These are phyloP conservation scores for Microtus oregoni DNA, from an alignment of 2,113 vertebrate genomes.

Conservation along the genomic window DNA sequence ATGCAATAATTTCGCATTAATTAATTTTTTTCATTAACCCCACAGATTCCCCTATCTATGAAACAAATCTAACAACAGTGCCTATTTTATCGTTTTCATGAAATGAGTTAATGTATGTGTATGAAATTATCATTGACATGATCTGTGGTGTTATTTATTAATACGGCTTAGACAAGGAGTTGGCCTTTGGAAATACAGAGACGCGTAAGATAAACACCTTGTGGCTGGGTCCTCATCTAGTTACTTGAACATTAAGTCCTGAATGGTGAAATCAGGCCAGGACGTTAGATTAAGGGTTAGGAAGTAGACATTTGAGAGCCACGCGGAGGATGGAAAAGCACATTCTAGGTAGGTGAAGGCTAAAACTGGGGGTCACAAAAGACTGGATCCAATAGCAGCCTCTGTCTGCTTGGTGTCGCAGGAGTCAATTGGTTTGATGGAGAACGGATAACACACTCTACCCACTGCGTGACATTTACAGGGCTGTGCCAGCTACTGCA, in stretches of 20 bases:
- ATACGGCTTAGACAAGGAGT: not conserved
- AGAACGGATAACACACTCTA: not conserved
- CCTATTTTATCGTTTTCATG: not conserved
- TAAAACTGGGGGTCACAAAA: not conserved
- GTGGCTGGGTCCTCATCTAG: not conserved
- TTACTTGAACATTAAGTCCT: not conserved
- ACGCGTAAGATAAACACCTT: not conserved
- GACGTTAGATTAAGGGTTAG: not conserved
- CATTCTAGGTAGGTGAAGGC: not conserved
- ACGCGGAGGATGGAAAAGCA: not conserved
- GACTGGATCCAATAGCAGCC: not conserved
- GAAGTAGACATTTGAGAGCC: not conserved
- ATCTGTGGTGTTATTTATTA: not conserved
- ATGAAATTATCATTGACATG: not conserved
- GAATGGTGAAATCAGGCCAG: not conserved
- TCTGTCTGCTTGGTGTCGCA: not conserved
- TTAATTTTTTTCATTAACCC: not conserved
- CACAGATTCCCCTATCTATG: conserved; percentile 14
- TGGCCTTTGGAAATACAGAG: not conserved
- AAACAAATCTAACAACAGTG: not conserved
- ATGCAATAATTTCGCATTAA: not conserved
- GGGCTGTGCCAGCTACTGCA: not conserved
- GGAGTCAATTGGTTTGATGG: not conserved
- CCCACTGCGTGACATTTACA: not conserved
- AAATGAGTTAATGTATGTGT: conserved; percentile 7